These are phyloP conservation scores for Andrena cerasifolii DNA, from an alignment of 1,140 invertebrate species.

Conservation along the genomic window DNA sequence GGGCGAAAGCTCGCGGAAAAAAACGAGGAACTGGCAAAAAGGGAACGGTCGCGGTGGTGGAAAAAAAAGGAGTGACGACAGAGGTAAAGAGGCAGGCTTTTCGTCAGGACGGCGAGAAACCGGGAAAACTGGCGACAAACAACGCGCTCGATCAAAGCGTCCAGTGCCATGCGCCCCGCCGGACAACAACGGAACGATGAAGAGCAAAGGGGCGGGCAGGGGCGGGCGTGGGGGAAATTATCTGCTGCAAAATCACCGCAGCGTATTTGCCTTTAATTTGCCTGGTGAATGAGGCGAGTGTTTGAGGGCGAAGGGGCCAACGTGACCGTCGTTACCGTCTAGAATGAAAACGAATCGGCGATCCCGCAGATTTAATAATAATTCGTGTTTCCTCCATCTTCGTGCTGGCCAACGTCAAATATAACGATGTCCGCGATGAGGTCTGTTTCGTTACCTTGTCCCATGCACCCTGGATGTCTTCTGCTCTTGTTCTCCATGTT, in stretches of 20 bases:
- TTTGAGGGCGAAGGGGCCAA: slow-evolving; percentile 56
- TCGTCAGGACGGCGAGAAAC: neutral
- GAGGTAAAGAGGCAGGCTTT: slow-evolving; percentile 5
- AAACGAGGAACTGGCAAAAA: neutral
- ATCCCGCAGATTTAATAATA: slow-evolving; percentile 70
- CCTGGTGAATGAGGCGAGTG: slow-evolving; percentile 64
- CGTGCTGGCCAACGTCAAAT: slow-evolving; percentile 33
- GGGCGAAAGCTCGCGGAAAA: neutral
- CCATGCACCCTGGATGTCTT: neutral
- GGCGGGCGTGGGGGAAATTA: slow-evolving; percentile 46
- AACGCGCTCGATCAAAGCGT: slow-evolving; percentile 35
- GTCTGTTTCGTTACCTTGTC: neutral
- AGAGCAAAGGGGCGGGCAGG: neutral
- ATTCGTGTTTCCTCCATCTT: slow-evolving; percentile 36
- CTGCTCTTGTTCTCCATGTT: neutral
- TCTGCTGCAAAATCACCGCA: slow-evolving; percentile 53
- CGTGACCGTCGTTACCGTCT: slow-evolving; percentile 12
- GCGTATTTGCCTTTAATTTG: slow-evolving; percentile 74
- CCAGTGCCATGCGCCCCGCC: slow-evolving; percentile 20
- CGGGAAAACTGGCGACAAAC: slow-evolving; percentile 25
- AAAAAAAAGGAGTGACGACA: neutral
- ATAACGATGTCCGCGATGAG: slow-evolving; percentile 32
- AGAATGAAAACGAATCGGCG: slow-evolving; percentile 48
- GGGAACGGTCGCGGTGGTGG: slow-evolving; percentile 3
- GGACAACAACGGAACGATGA: slow-evolving; percentile 46